phyloP scores from a whole-genome alignment of 2,888 invertebrate species.

The Perdita meconis region DNA sequence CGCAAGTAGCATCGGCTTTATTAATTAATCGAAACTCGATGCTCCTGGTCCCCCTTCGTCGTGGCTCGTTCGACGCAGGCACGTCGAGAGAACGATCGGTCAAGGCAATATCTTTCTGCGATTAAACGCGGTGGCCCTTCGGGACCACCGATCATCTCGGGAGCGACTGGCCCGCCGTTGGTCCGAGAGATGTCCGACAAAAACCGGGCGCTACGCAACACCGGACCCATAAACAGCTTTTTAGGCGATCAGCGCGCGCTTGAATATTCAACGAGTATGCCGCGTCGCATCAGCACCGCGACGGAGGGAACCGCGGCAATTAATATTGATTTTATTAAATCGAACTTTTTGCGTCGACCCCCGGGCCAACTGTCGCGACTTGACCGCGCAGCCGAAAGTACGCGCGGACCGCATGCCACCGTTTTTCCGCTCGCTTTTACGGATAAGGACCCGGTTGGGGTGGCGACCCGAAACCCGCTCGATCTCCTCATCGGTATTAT shows the following conservation, averaged over 20 bases:
- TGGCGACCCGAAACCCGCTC: slow-evolving; percentile 15
- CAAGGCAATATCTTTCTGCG: slow-evolving; percentile 68
- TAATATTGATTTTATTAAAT: slow-evolving; percentile 83
- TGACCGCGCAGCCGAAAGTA: slow-evolving; percentile 27
- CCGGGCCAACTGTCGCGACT: slow-evolving; percentile 52
- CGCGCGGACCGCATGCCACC: slow-evolving; percentile 43
- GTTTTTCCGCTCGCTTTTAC: slow-evolving; percentile 46
- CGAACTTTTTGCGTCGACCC: slow-evolving; percentile 71
- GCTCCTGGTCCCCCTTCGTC: slow-evolving; percentile 21
- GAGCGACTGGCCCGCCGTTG: slow-evolving; percentile 39
- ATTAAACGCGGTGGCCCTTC: slow-evolving; percentile 66
- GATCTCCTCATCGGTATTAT: neutral
- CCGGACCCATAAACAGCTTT: slow-evolving; percentile 81
- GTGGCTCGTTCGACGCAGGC: neutral
- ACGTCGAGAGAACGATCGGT: slow-evolving; percentile 1
- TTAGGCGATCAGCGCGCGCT: slow-evolving; percentile 73
- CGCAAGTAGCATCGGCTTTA: slow-evolving; percentile 61
- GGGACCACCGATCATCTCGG: slow-evolving; percentile 73
- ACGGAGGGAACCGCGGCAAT: slow-evolving; percentile 76
- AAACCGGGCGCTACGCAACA: slow-evolving; percentile 78
- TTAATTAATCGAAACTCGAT: slow-evolving; percentile 73
- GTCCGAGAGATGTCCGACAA: slow-evolving; percentile 60
- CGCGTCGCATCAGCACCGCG: slow-evolving; percentile 38
- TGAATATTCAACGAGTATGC: slow-evolving; percentile 81
- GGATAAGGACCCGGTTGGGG: slow-evolving; percentile 37